Base-by-base conservation (phyloP, 2,888 invertebrate genomes). In the Phytoseiulus persimilis region DNA sequence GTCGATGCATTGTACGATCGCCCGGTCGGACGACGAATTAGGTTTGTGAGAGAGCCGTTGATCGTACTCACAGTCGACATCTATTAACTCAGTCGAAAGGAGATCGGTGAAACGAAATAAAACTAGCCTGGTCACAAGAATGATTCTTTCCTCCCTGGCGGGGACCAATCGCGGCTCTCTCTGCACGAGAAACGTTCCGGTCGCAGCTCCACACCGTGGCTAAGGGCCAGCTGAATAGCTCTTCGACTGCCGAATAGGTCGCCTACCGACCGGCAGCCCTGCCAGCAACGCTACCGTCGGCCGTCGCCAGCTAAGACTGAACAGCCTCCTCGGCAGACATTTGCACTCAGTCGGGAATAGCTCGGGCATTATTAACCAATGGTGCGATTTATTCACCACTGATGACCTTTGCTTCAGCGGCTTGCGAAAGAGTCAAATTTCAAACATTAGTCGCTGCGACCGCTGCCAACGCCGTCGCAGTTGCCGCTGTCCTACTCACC, bases 281-380 rank as follows among this genome's bases (percentile, higher is more conserved):
- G 65, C 28, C 65, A 23, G 65, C 23, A 2, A 23, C 65, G 65
- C 18, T 2, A 1, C 9, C 65, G 1, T 65, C 65, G 65, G 65
- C 65, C 28, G 18, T 65, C 65, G 65, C 65, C 2, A 28, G 65
- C 65, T 65, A 65, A 65, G 65, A 65, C 28, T 28, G 18, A 65
- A 65, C 65, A 65, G 65, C 65, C 65, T 65, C 65, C 65, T 65
- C 65, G 65, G 65, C 65, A 65, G 65, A 65, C 65, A 65, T 65
- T 65, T 28, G 65, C 65, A 65, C 65, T 65, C 65, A 65, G 65
- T 65, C 65, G 65, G 23, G 65, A 65, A 65, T 65, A 65, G 65
- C 65, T 65, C 65, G 65, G 65, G 65, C 65, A 65, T 65, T 65
- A 65, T 65, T 65, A 65, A 65, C 65, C 65, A 65, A 23, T 65